Conservation (phyloP, 2,888 invertebrate species). For the Perdita meconis region DNA sequence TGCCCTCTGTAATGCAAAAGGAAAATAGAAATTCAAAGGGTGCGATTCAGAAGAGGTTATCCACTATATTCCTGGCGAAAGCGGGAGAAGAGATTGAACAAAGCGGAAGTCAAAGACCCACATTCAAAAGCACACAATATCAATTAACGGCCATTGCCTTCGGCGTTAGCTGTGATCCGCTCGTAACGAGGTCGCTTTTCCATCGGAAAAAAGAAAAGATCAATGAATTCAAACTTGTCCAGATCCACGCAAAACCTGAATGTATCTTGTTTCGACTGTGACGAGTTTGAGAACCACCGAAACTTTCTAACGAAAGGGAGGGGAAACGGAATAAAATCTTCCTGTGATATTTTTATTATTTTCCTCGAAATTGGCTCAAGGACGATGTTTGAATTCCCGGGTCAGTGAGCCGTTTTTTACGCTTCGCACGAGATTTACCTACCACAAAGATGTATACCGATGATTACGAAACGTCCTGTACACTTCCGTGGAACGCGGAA, state of each 20-base stretch:
- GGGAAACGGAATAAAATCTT: slow-evolving; percentile 53
- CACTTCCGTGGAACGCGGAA: slow-evolving; percentile 24
- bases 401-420: no score
- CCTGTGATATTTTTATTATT: slow-evolving; percentile 47
- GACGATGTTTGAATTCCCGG: no score
- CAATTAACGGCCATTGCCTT: slow-evolving; percentile 58
- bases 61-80: neutral
- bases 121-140: slow-evolving; percentile 16
- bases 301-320: slow-evolving; percentile 51
- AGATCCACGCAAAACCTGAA: slow-evolving; percentile 25
- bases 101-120: slow-evolving; percentile 11
- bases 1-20: neutral
- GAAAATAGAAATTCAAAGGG: slow-evolving; percentile 2
- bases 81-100: slow-evolving; percentile 2
- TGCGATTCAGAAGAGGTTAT: neutral
- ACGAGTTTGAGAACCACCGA: slow-evolving; percentile 44
- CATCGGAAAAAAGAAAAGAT: slow-evolving; percentile 10
- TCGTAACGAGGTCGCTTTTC: slow-evolving; percentile 38
- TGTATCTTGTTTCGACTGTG: slow-evolving; percentile 56
- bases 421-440: no score
- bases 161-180: slow-evolving; percentile 23
- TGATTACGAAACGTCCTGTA: slow-evolving; percentile 2
- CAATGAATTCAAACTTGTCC: slow-evolving; percentile 58
- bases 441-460: no score
- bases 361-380: no score